Evolutionary conservation across 1,140 invertebrate species (phyloP).

Genomic region (Thrips palmi): DNA sequence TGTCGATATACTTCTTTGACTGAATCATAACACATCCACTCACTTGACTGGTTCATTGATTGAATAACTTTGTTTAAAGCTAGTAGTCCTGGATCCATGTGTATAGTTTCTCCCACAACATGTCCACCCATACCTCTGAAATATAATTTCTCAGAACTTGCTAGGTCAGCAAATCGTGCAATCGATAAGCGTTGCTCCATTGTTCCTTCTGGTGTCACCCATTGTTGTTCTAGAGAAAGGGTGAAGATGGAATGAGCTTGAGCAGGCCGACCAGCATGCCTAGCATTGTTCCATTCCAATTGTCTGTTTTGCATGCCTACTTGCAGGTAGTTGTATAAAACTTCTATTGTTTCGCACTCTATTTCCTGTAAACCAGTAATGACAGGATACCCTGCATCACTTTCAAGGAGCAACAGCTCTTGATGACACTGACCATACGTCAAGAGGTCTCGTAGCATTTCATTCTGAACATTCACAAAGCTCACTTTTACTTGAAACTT

Average conservation of each 20-base stretch:
- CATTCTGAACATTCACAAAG: slow-evolving; percentile 9
- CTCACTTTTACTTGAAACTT: slow-evolving; percentile 9
- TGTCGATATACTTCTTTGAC: too few species aligned
- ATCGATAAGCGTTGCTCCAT: not conserved
- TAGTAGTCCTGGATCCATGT: too few species aligned
- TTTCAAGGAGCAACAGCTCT: not conserved
- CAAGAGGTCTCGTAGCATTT: slow-evolving; percentile 5
- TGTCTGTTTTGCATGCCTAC: slow-evolving; percentile 3
- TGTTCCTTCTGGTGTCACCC: slow-evolving; percentile 1
- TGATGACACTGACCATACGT: not conserved
- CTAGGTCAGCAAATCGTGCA: slow-evolving; percentile 2
- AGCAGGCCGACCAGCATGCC: too few species aligned
- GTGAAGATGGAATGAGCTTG: slow-evolving; percentile 4
- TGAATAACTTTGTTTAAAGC: too few species aligned
- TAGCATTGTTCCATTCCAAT: too few species aligned
- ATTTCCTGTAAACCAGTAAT: slow-evolving; percentile 2
- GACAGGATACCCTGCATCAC: not conserved
- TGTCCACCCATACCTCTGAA: too few species aligned
- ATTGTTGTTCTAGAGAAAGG: slow-evolving; percentile 5
- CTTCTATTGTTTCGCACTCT: not conserved
- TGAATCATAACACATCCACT: too few species aligned
- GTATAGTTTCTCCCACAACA: too few species aligned
- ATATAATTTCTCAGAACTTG: slow-evolving; percentile 1
- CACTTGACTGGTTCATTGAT: too few species aligned
- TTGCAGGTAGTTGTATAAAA: not conserved